phyloP scores from a whole-genome alignment of 2,113 vertebrate species.

The Paraplagusia blochii region DNA sequence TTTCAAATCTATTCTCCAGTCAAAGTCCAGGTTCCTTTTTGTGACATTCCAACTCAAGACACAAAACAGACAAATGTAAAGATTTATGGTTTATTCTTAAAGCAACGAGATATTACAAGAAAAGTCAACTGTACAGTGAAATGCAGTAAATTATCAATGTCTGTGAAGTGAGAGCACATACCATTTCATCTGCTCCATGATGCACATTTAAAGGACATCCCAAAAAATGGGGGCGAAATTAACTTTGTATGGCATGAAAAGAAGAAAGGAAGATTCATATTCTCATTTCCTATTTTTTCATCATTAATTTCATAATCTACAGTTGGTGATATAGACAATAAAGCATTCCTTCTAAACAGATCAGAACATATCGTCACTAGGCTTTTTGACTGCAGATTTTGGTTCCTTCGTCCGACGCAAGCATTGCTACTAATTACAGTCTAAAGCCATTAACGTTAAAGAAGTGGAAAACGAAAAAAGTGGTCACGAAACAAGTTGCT shows the following conservation, averaged over 20 bases:
- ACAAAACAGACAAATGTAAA: constrained; percentile 17
- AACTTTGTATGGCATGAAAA: constrained; percentile 29
- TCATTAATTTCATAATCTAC: constrained; percentile 34
- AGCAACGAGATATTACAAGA: constrained; percentile 73
- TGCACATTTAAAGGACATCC: constrained; percentile 27
- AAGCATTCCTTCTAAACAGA: constrained; percentile 41
- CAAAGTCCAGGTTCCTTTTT: not conserved
- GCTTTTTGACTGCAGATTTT: constrained; percentile 53
- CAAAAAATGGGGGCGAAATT: constrained; percentile 16
- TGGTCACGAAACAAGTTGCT: constrained; percentile 42
- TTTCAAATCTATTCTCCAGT: not conserved
- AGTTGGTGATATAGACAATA: constrained; percentile 50
- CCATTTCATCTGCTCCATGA: constrained; percentile 27
- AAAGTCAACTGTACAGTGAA: constrained; percentile 80
- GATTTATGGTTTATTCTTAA: constrained; percentile 72
- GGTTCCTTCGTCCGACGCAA: constrained; percentile 60
- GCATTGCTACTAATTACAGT: constrained; percentile 69
- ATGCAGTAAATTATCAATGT: constrained; percentile 33
- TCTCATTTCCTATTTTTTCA: too few species aligned
- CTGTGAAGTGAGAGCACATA: constrained; percentile 29
- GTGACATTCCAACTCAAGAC: not conserved
- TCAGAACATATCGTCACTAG: constrained; percentile 17
- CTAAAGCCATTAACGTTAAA: constrained; percentile 58
- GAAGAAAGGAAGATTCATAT: not conserved
- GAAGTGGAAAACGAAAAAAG: constrained; percentile 46